Percentiles rank a stretch among this genome's conserved stretches.
Conservation (phyloP, 2,113 vertebrate genomes). For the Elachura formosa region DNA sequence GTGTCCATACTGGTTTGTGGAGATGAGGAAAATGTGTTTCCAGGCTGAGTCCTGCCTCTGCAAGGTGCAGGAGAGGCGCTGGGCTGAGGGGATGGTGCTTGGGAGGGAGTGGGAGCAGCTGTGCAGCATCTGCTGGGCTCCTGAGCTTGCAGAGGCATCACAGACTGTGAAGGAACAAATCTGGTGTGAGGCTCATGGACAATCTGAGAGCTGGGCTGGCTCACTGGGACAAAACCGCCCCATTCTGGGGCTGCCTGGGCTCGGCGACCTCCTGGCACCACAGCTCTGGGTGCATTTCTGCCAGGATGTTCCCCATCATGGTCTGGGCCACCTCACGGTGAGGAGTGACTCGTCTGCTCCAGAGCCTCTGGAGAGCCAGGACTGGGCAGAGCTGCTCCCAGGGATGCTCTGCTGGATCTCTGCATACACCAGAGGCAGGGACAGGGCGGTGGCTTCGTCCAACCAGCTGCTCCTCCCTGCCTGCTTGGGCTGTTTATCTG, state of each 20-base stretch:
- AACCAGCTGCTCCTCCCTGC: neutral
- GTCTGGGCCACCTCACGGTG: accelerated
- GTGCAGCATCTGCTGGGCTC: neutral
- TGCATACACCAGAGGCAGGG: neutral
- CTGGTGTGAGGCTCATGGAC: neutral
- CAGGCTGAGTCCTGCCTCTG: neutral
- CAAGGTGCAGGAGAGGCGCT: neutral
- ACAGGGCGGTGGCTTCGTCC: neutral
- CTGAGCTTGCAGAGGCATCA: neutral
- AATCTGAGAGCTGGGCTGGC: neutral
- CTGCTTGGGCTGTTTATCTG: neutral
- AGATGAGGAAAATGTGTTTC: neutral
- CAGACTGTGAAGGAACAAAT: neutral
- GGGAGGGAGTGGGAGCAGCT: neutral
- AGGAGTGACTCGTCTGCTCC: neutral
- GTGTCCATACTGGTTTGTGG: neutral
- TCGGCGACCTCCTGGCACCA: accelerated
- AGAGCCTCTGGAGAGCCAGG: neutral
- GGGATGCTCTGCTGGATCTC: neutral
- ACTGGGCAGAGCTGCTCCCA: neutral
- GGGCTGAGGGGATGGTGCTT: neutral
- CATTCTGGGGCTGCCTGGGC: neutral
- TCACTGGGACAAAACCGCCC: neutral
- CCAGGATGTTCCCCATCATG: neutral
- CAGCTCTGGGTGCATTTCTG: accelerated